These are phyloP conservation scores for Prunella fulvescens DNA, from an alignment of 2,113 vertebrate species.

Conservation along the genomic window DNA sequence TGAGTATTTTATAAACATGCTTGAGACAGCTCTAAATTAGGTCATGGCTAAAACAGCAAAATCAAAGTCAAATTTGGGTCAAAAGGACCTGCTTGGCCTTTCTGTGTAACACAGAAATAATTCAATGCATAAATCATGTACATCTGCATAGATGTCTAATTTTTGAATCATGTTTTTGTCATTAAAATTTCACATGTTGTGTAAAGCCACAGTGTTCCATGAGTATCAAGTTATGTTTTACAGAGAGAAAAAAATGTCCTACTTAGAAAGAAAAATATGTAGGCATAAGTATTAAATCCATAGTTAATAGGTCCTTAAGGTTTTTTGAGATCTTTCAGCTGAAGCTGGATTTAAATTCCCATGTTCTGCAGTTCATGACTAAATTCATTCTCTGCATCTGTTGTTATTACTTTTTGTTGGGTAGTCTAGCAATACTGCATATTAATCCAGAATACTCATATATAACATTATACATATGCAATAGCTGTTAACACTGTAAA, in stretches of 20 bases:
- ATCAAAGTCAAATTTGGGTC: slow-evolving; percentile 30
- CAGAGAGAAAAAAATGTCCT: neutral
- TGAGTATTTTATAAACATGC: slow-evolving; percentile 22
- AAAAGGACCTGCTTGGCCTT: neutral
- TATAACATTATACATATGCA: neutral
- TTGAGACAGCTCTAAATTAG: slow-evolving; percentile 39
- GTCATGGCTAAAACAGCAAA: slow-evolving; percentile 44
- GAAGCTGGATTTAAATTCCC: slow-evolving; percentile 27
- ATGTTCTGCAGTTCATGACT: neutral
- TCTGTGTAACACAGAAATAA: neutral
- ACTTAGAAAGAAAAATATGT: slow-evolving; percentile 5
- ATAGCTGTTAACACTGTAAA: neutral
- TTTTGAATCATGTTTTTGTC: neutral
- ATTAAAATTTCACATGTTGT: slow-evolving; percentile 25
- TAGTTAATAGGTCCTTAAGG: slow-evolving; percentile 31
- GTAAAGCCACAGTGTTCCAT: neutral
- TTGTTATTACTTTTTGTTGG: neutral
- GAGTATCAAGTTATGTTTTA: neutral
- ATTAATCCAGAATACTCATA: neutral
- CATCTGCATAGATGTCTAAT: neutral
- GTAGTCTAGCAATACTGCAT: neutral
- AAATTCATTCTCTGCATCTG: slow-evolving; percentile 14
- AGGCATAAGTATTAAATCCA: slow-evolving; percentile 28
- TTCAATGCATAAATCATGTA: slow-evolving; percentile 26
- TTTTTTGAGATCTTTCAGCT: slow-evolving; percentile 9